Base-by-base conservation (phyloP, 2,113 vertebrate species). In the Mobula birostris region DNA sequence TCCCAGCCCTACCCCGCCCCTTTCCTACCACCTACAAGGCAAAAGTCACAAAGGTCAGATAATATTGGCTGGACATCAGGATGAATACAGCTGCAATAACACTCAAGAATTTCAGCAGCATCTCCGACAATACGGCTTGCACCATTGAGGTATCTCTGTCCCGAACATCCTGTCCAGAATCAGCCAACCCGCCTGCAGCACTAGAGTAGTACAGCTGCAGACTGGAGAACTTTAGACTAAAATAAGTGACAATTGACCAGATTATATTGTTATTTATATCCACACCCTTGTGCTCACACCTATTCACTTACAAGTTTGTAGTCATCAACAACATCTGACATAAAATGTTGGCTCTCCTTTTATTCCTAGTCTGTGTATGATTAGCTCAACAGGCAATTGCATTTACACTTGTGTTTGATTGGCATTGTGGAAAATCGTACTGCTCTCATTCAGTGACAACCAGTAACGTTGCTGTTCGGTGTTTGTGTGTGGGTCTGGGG, bases 371-470 rank as follows among this genome's bases (percentile, higher is more conserved):
- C 83, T n/a, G 56, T 87, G 58, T 63, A 87, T 87, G 61, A 87
- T n/a, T 87, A 87, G 58, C 83, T 61, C 11, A 29, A 61, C 83
- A n/a, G 29, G 58, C 83, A 61, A 61, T 87, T 61, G 21, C 83
- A 87, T 87, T 87, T 63, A 87, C 58, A 63, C 83, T 87, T 27
- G 61, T 87, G 83, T 87, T 85, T 87, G 29, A 27, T 63, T 7
- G 24, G 29, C 27, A 9, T 63, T 63, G 56, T n/a, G 58, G 83
- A 87, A 87, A 87, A n/a, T 87, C 58, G 56, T 27, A 58, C 27
- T 5, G 6, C 29, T n/a, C 21, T 58, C 8, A 27, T 61, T 85
- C 82, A 14, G 56, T 29, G 58, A 61, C 82, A 85, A 85, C 48
- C 82, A 85, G 24, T 85, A 61, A 61, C 48, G 56, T 48, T 85